These are phyloP conservation scores for Trichomalopsis sarcophagae DNA, from an alignment of 1,140 invertebrate species.

Conservation along the genomic window DNA sequence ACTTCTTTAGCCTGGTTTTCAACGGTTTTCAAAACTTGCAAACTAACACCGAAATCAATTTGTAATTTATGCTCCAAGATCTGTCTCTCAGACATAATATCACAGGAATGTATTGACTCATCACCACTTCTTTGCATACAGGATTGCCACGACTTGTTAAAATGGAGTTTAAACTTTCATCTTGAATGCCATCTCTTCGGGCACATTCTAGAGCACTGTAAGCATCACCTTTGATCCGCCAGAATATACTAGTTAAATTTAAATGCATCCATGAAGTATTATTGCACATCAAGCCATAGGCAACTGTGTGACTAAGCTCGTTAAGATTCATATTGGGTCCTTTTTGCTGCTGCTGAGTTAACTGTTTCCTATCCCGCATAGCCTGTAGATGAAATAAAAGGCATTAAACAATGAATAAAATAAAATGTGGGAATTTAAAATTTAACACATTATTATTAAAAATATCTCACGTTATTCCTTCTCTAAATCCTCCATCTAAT, in stretches of 20 bases:
- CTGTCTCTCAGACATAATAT: slow-evolving; percentile 68
- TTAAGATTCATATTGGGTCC: slow-evolving; percentile 79
- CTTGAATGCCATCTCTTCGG: slow-evolving; percentile 71
- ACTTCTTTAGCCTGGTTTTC: slow-evolving; percentile 80
- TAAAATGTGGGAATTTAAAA: slow-evolving; percentile 37
- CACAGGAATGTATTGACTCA: slow-evolving; percentile 74
- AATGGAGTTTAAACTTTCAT: slow-evolving; percentile 60
- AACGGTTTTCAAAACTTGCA: slow-evolving; percentile 78
- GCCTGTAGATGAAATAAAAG: slow-evolving; percentile 69
- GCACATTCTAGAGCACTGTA: slow-evolving; percentile 88
- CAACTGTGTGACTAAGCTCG: slow-evolving; percentile 81
- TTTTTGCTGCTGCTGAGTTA: slow-evolving; percentile 80
- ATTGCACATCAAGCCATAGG: slow-evolving; percentile 81
- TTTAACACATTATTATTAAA: slow-evolving; percentile 35
- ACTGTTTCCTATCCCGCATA: slow-evolving; percentile 80
- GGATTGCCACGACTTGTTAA: slow-evolving; percentile 69
- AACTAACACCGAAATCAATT: slow-evolving; percentile 71
- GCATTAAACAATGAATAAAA: not conserved
- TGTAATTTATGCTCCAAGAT: slow-evolving; percentile 68
- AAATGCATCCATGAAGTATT: slow-evolving; percentile 89
- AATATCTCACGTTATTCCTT: slow-evolving; percentile 64
- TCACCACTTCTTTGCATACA: slow-evolving; percentile 75
- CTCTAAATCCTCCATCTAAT: slow-evolving; percentile 74
- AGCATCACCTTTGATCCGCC: slow-evolving; percentile 87
- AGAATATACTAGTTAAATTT: slow-evolving; percentile 90